Base-by-base conservation (phyloP, 1,140 invertebrate species). In the Aleiodes sp. region DNA sequence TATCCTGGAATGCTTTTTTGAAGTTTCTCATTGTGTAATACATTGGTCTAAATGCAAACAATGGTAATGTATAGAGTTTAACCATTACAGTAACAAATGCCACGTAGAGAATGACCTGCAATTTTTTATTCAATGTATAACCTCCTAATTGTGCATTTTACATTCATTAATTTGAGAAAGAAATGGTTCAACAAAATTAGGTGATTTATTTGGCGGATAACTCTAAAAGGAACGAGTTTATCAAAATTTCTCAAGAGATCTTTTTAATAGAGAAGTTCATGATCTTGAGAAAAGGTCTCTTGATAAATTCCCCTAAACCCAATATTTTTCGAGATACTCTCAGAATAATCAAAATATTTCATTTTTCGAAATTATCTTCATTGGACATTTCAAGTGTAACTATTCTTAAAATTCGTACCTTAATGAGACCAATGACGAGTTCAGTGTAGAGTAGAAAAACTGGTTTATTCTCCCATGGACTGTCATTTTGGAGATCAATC, bases 381-480 rank as follows among this genome's bases (percentile, higher is more conserved):
- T 60, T 46, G 8, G 21, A 26, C 37, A 63, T 57, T 24, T 2
- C 14, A 21, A 67, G 59, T 26, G 26, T 43, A 41, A 10, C 4
- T 64, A 29, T 60, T 63, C 9, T 35, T 12, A 57, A 28, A 59
- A 70, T 52, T 52, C 26, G 68, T 73, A 84, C 82, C 89, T 93
- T 93, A 87, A 93, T 89, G 8, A 93, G 87, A 62, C 98, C 97
- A 87, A 99, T 96, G 16, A 98, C 89, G 46, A 99, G 88, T 87
- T 99, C 98, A 12, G 97, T 96, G 77, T 99, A 99, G 0, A 99
- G 87, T 12, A 99, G 85, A 80, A 97, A 99, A 1, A 99, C 97
- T 10, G 98, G 97, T 86, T 99, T 99, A 82, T 97, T 98, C 81
- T 99, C 98, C 98, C 98, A 99, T 4, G 97, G 98, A 70, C 94